These are phyloP conservation scores for Neolamprologus brichardi DNA, from an alignment of 2,113 vertebrate genomes.

Conservation along the genomic window DNA sequence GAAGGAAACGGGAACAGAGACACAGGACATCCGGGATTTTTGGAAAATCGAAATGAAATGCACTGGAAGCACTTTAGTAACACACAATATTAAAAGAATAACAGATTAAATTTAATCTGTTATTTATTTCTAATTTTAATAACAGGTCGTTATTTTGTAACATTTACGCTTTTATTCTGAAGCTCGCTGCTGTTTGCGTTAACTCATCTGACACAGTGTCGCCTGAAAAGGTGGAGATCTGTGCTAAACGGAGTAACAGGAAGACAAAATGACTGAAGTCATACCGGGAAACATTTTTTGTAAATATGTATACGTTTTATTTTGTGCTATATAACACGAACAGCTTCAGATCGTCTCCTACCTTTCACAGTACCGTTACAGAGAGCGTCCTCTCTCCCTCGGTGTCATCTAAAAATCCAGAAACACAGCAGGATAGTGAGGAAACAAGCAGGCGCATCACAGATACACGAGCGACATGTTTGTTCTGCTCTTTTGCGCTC, in stretches of 20 bases:
- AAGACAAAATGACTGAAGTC: neutral
- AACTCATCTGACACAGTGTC: neutral
- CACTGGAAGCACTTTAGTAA: neutral
- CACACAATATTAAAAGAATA: neutral
- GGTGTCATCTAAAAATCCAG: conserved; percentile 61
- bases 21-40: neutral
- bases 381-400: conserved; percentile 22
- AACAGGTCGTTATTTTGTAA: neutral
- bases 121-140: neutral
- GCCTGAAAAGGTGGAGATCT: neutral
- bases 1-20: neutral
- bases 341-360: neutral
- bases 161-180: conserved; percentile 26
- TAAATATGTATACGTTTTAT: neutral
- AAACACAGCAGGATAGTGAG: neutral
- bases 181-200: neutral
- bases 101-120: neutral
- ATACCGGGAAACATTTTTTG: neutral
- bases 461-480: neutral
- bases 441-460: neutral
- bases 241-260: neutral
- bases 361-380: conserved; percentile 49
- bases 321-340: neutral
- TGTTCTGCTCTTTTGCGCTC: neutral
- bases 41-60: neutral